Base-by-base conservation (phyloP, 2,888 invertebrate genomes). In the Leptarthrus brevirostris region DNA sequence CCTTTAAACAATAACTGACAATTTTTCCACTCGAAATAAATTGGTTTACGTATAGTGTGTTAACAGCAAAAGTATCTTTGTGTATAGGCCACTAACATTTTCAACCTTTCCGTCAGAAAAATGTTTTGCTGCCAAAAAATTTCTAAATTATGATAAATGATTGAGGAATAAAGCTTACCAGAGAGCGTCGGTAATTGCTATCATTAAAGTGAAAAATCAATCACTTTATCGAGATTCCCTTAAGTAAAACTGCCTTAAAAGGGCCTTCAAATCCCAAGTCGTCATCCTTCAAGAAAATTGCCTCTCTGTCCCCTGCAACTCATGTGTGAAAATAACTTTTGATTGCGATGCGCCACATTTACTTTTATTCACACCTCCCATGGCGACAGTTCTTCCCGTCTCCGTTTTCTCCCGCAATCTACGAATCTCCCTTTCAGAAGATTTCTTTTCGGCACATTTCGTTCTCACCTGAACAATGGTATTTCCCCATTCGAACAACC, bases 261-360 rank as follows among this genome's bases (percentile, higher is more conserved):
- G 40, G n/a, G 12, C 8, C 8, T n/a, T n/a, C n/a, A n/a, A 12
- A 12, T 40, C n/a, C n/a, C 40, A 40, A 40, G 40, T 12, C 40
- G 40, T 8, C 40, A n/a, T 12, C 40, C 3, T 40, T 40, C 12
- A 40, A 40, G 12, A 40, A 40, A 40, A 40, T 40, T 40, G n/a
- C n/a, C 40, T 16, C 34, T 16, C 18, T 18, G 34, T 14, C 36
- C 36, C 36, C 36, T 58, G 18, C 58, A 18, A 58, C 34, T 58
- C 34, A 58, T 20, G 58, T 58, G 58, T 58, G 58, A 58, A 58
- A 58, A 58, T 58, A 36, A 58, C 36, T 58, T 58, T 58, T 58
- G 58, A 58, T 58, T 36, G 34, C 20, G 58, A 58, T 20, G 58
- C 58, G 58, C 16, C 18, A 58, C 58, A 58, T 58, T 58, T 58